Conservation (phyloP, 2,888 invertebrate species). For the Campoplex nolae region DNA sequence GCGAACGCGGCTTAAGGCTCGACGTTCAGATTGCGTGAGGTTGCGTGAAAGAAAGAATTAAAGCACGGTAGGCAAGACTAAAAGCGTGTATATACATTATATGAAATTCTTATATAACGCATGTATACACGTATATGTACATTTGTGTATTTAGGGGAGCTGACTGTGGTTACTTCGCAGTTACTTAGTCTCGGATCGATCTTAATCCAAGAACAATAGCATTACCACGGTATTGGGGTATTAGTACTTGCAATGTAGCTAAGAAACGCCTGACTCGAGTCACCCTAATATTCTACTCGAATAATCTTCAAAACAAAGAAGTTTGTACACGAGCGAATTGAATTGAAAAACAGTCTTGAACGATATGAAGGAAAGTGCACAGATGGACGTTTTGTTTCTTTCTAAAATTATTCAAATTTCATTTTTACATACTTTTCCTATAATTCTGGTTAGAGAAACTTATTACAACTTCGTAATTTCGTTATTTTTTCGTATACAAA, state of each 20-base stretch:
- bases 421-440: too few relatives aligned
- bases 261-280: not conserved
- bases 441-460: too few relatives aligned
- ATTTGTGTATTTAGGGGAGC: constrained; percentile 21
- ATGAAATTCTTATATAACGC: not conserved
- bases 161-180: constrained; percentile 70
- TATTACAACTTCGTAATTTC: too few relatives aligned
- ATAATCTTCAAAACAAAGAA: constrained; percentile 48
- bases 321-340: not conserved
- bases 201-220: constrained; percentile 80
- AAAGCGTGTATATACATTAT: not conserved
- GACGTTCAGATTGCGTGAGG: constrained; percentile 68
- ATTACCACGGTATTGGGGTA: constrained; percentile 74
- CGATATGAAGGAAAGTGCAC: not conserved
- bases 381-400: too few relatives aligned
- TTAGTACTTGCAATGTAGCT: constrained; percentile 27
- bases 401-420: too few relatives aligned
- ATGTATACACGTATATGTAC: not conserved
- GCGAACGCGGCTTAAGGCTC: constrained; percentile 65
- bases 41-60: constrained; percentile 73
- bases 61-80: constrained; percentile 40
- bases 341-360: not conserved
- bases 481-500: too few relatives aligned
- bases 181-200: constrained; percentile 80
- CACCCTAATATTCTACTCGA: constrained; percentile 7